Evolutionary conservation across 2,797 vertebrate species (phyloP).

Genomic region (Martes flavigula): DNA sequence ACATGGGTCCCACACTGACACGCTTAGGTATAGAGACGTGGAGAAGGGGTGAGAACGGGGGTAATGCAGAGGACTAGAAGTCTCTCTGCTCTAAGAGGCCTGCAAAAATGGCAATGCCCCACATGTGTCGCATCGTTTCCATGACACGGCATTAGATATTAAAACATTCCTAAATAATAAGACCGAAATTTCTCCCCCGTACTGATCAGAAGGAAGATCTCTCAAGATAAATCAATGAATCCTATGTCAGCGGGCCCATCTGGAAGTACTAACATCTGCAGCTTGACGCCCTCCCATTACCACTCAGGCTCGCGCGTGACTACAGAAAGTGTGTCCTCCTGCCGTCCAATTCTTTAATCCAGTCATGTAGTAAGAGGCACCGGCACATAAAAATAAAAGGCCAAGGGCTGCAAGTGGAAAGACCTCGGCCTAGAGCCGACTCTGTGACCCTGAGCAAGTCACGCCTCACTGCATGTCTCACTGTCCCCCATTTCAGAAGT

Average conservation of each 20-base stretch:
- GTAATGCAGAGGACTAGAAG: background rate
- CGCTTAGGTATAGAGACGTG: background rate
- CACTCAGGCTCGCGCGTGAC: background rate
- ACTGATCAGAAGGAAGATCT: background rate
- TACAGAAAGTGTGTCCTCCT: background rate
- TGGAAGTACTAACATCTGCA: background rate
- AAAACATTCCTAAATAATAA: slow-evolving; percentile 5
- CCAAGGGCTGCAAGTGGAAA: background rate
- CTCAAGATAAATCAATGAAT: background rate
- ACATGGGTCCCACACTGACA: background rate
- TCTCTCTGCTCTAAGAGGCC: background rate
- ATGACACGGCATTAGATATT: background rate
- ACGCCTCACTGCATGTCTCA: background rate
- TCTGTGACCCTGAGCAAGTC: background rate
- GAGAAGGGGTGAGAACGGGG: background rate
- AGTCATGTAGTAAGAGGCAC: background rate
- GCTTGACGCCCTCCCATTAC: background rate
- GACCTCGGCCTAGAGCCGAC: background rate
- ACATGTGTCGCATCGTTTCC: background rate
- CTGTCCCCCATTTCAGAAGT: background rate
- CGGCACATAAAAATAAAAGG: background rate
- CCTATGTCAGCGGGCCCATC: slow-evolving; percentile 19
- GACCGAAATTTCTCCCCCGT: background rate
- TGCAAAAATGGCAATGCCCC: background rate
- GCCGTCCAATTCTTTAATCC: background rate